Evolutionary conservation across 2,797 vertebrate species (phyloP).

Genomic region (Poecilia velifera): DNA sequence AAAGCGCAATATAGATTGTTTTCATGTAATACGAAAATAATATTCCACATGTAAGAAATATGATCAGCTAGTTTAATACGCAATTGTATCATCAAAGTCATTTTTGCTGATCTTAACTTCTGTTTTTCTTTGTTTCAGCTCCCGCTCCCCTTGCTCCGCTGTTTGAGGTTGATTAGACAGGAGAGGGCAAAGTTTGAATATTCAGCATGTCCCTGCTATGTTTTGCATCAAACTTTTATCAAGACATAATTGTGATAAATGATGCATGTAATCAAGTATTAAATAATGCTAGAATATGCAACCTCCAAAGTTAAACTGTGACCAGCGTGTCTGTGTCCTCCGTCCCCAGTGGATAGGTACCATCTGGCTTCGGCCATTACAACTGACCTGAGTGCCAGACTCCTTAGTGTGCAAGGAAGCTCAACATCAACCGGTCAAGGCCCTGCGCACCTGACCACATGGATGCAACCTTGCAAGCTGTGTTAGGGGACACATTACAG

Average conservation of each 20-base stretch:
- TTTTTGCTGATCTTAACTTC: constrained; percentile 22
- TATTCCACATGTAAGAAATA: background rate
- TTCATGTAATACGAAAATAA: background rate
- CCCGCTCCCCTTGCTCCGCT: constrained; percentile 25
- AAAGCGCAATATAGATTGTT: no score
- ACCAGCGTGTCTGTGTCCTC: constrained; percentile 80
- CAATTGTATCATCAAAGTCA: constrained; percentile 40
- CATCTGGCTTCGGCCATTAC: constrained; percentile 83
- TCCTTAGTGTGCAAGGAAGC: constrained; percentile 82
- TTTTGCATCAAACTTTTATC: constrained; percentile 85
- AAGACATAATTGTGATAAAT: constrained; percentile 88
- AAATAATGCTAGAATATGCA: constrained; percentile 86
- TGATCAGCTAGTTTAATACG: background rate
- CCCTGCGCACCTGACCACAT: constrained; percentile 79
- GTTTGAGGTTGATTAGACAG: constrained; percentile 74
- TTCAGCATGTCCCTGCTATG: constrained; percentile 79
- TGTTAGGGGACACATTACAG: constrained; percentile 82
- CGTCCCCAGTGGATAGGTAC: constrained; percentile 82
- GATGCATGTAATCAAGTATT: constrained; percentile 87
- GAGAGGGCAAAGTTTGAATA: constrained; percentile 83
- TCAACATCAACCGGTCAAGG: constrained; percentile 81
- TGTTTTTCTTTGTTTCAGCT: constrained; percentile 21
- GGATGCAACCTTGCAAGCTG: constrained; percentile 82
- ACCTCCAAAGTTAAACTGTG: constrained; percentile 82
- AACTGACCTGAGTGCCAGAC: constrained; percentile 81